Percentiles rank a stretch among this genome's conserved stretches.
phyloP scores from a whole-genome alignment of 2,113 vertebrate genomes.

The Zootoca vivipara region DNA sequence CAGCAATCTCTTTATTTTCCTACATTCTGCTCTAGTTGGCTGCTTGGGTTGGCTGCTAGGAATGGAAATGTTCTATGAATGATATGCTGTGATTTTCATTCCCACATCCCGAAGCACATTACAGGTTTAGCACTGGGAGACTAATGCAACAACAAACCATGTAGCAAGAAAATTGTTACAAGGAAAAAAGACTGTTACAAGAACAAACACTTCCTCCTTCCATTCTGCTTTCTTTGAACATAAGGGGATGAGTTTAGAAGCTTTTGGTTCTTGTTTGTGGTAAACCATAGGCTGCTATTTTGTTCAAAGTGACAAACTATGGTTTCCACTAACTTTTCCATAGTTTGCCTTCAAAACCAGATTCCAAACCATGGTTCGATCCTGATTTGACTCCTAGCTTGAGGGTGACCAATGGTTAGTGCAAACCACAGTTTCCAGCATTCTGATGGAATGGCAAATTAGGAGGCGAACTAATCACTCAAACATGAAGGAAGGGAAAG shows the following conservation, averaged over 20 bases:
- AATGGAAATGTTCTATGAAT: neutral
- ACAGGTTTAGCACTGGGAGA: neutral
- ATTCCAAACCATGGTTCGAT: neutral
- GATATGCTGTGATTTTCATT: neutral
- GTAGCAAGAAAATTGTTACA: neutral
- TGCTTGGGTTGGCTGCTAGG: neutral
- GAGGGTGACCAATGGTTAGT: neutral
- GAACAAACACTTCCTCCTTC: neutral
- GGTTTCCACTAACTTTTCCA: neutral
- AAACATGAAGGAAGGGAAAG: no score
- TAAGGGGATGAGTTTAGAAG: no score
- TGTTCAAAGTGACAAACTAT: neutral
- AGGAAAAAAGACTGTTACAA: neutral
- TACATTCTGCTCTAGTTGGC: neutral
- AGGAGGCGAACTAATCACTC: neutral
- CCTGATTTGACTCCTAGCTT: neutral
- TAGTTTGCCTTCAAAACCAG: neutral
- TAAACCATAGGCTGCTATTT: neutral
- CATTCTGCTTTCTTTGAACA: no score
- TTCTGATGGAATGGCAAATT: neutral
- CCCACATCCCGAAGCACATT: neutral
- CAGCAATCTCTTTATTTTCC: neutral
- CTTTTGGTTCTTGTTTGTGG: no score
- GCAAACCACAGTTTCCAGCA: neutral
- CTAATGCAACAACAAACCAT: neutral